phyloP scores from a whole-genome alignment of 2,888 invertebrate species.

The Drosophila bunnanda region DNA sequence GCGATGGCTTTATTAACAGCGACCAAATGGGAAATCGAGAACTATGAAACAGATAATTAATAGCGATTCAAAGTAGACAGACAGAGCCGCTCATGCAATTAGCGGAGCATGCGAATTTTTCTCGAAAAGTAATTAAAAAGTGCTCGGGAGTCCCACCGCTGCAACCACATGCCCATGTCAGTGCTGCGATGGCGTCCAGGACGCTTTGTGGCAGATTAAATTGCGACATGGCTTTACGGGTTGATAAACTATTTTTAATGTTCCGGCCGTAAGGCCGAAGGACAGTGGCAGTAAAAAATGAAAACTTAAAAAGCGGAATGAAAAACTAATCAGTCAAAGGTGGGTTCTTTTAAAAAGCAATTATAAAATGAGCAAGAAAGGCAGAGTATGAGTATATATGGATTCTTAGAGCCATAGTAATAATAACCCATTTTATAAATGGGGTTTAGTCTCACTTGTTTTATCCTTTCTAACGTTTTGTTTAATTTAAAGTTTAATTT shows the following conservation, averaged over 20 bases:
- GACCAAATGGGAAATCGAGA: constrained; percentile 35
- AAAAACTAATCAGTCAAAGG: neutral
- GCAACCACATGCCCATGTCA: constrained; percentile 3
- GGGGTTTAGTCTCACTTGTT: too few species aligned
- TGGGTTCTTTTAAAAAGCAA: neutral
- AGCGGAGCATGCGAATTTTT: constrained; percentile 45
- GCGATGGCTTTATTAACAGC: constrained; percentile 39
- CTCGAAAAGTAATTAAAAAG: constrained; percentile 43
- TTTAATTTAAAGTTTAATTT: too few species aligned
- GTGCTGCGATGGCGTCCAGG: constrained; percentile 2
- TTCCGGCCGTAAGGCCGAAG: neutral
- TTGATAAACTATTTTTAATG: constrained; percentile 40
- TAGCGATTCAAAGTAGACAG: constrained; percentile 51
- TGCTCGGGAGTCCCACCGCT: constrained; percentile 29
- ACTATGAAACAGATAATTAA: constrained; percentile 33
- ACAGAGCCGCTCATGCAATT: constrained; percentile 55
- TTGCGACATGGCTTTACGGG: constrained; percentile 34
- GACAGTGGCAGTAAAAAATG: neutral
- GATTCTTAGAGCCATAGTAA: neutral
- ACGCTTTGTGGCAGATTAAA: constrained; percentile 30
- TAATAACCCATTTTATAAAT: too few species aligned
- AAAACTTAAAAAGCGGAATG: neutral
- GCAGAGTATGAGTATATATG: neutral
- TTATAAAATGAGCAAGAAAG: neutral
- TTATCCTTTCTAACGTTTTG: too few species aligned